A percentile compares a stretch with the other conserved stretches of the same genome.
These are phyloP conservation scores for Eupithecia vulgata DNA, from an alignment of 2,888 invertebrate species.

Conservation along the genomic window DNA sequence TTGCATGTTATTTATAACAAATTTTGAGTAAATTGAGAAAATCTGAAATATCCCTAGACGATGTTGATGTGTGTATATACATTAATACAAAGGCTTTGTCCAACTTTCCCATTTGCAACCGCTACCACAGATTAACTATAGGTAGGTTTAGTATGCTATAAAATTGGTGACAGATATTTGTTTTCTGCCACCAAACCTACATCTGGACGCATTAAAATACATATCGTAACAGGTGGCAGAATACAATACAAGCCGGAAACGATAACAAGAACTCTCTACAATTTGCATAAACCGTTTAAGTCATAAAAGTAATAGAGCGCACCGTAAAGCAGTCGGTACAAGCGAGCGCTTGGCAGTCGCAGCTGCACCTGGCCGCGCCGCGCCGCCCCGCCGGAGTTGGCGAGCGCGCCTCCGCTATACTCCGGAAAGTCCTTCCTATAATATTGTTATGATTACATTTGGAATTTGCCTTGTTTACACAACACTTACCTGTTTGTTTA, in stretches of 20 bases:
- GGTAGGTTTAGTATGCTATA: too few relatives aligned
- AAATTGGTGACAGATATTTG: not conserved
- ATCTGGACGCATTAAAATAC: not conserved
- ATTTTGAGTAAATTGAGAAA: too few relatives aligned
- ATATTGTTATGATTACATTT: not conserved
- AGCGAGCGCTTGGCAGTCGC: conserved; percentile 31
- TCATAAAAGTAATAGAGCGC: conserved; percentile 25
- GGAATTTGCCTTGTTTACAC: not conserved
- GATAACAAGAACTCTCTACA: conserved; percentile 22
- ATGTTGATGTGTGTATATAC: too few relatives aligned
- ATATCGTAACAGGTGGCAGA: not conserved
- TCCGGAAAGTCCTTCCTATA: not conserved
- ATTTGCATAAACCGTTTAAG: conserved; percentile 26
- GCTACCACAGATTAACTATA: too few relatives aligned
- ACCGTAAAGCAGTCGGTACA: conserved; percentile 26
- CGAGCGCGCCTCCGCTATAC: conserved; percentile 20
- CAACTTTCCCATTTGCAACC: not conserved
- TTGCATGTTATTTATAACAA: too few relatives aligned
- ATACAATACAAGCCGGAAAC: conserved; percentile 19
- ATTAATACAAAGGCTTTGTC: not conserved
- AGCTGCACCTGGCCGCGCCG: conserved; percentile 31
- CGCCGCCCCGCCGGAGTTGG: conserved; percentile 20
- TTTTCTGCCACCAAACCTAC: not conserved
- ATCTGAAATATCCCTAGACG: too few relatives aligned
- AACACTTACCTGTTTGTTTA: not conserved